These are phyloP conservation scores for Notamacropus eugenii DNA, from an alignment of 2,797 vertebrate genomes.

Conservation along the genomic window DNA sequence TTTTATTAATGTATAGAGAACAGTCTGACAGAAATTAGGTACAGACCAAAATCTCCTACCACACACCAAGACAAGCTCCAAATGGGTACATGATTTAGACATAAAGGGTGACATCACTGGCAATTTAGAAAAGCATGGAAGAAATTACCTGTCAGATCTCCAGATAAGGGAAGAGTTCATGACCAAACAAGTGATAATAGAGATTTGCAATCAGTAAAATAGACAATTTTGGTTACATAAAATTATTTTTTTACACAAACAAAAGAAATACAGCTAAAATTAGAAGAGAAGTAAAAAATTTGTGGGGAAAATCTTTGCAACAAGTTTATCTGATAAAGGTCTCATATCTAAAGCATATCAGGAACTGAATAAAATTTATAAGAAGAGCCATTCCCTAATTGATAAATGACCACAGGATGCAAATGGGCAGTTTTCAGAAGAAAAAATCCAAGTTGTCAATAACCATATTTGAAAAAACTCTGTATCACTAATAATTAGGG, in stretches of 20 bases:
- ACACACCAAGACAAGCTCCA: background rate
- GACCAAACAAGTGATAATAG: background rate
- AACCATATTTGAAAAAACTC: background rate
- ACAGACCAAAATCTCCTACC: background rate
- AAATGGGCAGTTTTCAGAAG: background rate
- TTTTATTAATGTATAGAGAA: background rate
- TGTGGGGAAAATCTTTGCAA: background rate
- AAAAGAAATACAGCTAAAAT: background rate
- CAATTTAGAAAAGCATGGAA: background rate
- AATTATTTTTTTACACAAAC: background rate
- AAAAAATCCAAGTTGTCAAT: background rate
- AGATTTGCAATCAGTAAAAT: background rate
- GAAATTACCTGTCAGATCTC: background rate
- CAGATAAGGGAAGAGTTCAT: background rate
- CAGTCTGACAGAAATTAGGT: background rate
- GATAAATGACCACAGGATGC: background rate
- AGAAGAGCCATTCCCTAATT: background rate
- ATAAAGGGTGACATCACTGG: background rate
- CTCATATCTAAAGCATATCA: background rate
- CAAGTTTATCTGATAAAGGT: background rate
- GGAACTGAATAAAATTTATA: background rate
- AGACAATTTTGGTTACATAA: background rate
- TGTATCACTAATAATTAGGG: background rate
- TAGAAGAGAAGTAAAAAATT: background rate
- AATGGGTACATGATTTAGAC: background rate